phyloP scores from a whole-genome alignment of 2,113 vertebrate genomes.

The Candoia aspera region DNA sequence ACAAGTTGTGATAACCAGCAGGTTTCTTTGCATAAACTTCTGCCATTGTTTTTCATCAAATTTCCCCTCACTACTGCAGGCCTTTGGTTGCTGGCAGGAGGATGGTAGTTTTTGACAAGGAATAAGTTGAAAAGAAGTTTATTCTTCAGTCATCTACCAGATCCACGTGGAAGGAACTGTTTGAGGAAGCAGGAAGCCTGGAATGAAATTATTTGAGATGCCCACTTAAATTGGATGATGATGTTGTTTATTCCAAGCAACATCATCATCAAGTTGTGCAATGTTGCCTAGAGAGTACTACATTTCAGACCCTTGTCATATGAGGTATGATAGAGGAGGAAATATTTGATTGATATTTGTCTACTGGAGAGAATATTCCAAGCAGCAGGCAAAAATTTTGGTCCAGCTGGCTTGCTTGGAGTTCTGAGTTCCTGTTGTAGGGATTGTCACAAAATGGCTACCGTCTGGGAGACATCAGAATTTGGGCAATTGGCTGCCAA shows the following conservation, averaged over 20 bases:
- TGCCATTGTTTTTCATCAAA: not conserved
- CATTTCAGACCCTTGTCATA: too few relatives aligned
- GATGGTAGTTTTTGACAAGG: not conserved
- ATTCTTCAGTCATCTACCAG: not conserved
- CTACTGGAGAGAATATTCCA: too few relatives aligned
- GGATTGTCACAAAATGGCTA: not conserved
- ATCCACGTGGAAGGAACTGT: accelerated
- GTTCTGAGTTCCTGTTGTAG: not conserved
- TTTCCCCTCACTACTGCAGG: not conserved
- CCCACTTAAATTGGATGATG: too few relatives aligned
- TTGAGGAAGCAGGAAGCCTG: not conserved
- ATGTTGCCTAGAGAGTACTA: too few relatives aligned
- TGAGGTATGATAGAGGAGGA: not conserved
- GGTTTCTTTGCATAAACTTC: not conserved
- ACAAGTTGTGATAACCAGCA: not conserved
- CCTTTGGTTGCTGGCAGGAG: not conserved
- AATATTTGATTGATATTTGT: not conserved
- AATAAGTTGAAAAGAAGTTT: not conserved
- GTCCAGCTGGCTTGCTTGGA: not conserved
- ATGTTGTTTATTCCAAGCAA: not conserved
- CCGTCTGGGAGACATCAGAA: not conserved
- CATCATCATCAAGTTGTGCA: not conserved
- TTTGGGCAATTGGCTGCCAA: not conserved
- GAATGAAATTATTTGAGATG: not conserved
- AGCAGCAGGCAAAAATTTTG: not conserved